These are phyloP conservation scores for Scaptomyza montana DNA, from an alignment of 1,140 invertebrate genomes.

Conservation along the genomic window DNA sequence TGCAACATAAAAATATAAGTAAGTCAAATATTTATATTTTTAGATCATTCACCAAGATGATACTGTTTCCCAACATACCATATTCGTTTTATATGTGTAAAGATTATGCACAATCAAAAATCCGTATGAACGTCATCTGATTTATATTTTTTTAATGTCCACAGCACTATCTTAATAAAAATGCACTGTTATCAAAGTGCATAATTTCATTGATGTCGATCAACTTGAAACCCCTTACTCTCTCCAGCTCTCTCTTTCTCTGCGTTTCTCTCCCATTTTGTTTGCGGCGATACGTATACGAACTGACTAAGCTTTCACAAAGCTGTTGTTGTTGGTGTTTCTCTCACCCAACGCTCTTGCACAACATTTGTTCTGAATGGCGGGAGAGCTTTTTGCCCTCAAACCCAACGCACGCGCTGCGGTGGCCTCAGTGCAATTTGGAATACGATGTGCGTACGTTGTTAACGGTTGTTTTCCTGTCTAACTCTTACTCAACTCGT, in stretches of 20 bases:
- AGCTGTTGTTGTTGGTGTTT: conserved; percentile 7
- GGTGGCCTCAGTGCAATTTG: conserved; percentile 32
- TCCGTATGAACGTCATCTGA: neutral
- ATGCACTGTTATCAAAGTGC: conserved; percentile 15
- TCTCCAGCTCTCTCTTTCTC: neutral
- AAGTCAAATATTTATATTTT: too few species aligned
- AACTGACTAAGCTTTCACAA: conserved; percentile 11
- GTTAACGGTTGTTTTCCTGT: conserved; percentile 31
- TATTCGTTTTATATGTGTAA: neutral
- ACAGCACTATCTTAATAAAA: neutral
- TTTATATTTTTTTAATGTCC: conserved; percentile 8
- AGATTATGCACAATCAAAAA: too few species aligned
- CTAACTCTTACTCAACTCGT: neutral
- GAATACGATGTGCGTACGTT: conserved; percentile 36
- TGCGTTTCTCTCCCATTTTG: neutral
- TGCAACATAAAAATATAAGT: too few species aligned
- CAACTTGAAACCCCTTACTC: neutral
- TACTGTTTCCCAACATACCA: neutral
- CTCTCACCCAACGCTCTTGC: neutral
- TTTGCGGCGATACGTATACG: neutral
- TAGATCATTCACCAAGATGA: too few species aligned
- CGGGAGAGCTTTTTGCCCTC: conserved; percentile 35
- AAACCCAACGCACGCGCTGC: conserved; percentile 37
- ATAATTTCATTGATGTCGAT: conserved; percentile 9
- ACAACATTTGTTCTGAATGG: conserved; percentile 1